phyloP scores from a whole-genome alignment of 2,888 invertebrate genomes.

The Nemapogon koenigi region DNA sequence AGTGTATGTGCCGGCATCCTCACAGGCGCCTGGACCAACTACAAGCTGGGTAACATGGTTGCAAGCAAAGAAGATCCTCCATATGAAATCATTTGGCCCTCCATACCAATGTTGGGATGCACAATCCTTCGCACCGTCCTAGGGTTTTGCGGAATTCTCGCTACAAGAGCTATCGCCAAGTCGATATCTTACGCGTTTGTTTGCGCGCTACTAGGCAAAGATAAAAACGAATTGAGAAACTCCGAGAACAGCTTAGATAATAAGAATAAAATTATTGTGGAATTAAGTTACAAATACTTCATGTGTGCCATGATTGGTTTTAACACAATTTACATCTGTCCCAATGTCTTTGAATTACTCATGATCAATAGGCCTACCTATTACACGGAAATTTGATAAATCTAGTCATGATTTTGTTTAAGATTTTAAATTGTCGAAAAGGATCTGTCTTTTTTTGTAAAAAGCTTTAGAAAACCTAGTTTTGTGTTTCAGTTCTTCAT shows the following conservation, averaged over 20 bases:
- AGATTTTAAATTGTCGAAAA: too few relatives aligned
- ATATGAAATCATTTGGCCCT: conserved; percentile 81
- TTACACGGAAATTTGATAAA: conserved; percentile 79
- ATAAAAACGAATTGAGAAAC: conserved; percentile 69
- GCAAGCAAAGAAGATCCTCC: conserved; percentile 69
- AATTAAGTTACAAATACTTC: conserved; percentile 83
- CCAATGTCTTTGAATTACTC: conserved; percentile 77
- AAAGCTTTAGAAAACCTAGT: too few relatives aligned
- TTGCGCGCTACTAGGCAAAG: conserved; percentile 72
- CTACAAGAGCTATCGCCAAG: conserved; percentile 73
- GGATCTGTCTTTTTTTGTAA: too few relatives aligned
- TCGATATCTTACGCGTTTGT: conserved; percentile 71
- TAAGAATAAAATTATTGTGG: conserved; percentile 77
- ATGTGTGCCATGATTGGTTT: conserved; percentile 83
- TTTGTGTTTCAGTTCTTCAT: too few relatives aligned
- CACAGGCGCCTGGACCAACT: conserved; percentile 84
- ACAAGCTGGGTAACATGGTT: conserved; percentile 76
- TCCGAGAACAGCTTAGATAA: conserved; percentile 71
- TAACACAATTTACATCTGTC: conserved; percentile 77
- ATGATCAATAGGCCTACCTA: conserved; percentile 83
- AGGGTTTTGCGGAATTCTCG: conserved; percentile 77
- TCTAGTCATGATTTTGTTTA: too few relatives aligned
- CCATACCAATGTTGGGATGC: conserved; percentile 72
- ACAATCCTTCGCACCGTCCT: conserved; percentile 73
- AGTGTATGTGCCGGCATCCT: conserved; percentile 82